Base-by-base conservation (phyloP, 53 echinoderm and acorn worm genomes). In the Paracentrotus lividus region DNA sequence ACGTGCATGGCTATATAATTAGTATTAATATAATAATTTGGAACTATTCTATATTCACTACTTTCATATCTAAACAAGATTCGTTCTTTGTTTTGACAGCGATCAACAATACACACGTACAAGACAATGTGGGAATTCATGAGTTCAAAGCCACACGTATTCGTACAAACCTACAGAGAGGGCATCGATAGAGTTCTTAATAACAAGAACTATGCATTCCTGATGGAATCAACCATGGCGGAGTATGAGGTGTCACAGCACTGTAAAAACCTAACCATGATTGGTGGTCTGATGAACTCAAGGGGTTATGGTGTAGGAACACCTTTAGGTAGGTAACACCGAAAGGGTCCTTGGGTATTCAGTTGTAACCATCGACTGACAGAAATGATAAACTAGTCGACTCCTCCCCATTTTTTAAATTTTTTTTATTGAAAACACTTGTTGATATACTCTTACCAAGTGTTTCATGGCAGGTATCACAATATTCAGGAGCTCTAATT, bases 161-260 rank as follows among this genome's bases (percentile, higher is more conserved):
- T 97, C 69, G 96, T 96, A 54, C 93, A 99, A 33, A 99, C 97
- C 0, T 96, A 97, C 76, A 54, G 93, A 42, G 97, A 96, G 26
- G 99, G 97, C 2, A 95, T 99, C 33, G 23, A 88, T 4, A 94
- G 99, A n/a, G 99, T 99, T 12, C 94, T 99, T 32, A 86, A 91
- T 13, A 84, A 93, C 34, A 97, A 99, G 90, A 94, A 99, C 49
- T 99, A 96, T 29, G 99, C 99, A 23, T 99, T 99, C 94, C 94
- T 99, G 64, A 96, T 99, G 96, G 99, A 99, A 69, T 99, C 99
- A 0, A 96, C 96, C 55, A 94, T 97, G 96, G 97, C 97, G 0
- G 99, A 99, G 44, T 99, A 95, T 77, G 93, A 95, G 40, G 95
- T 97, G 42, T 95, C 97, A 5, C 92, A 89, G 40, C 77, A 97